A percentile compares a stretch with the other conserved stretches of the same genome.
Conservation (phyloP, 1,140 invertebrate species). For the Drosophila nikananu region DNA sequence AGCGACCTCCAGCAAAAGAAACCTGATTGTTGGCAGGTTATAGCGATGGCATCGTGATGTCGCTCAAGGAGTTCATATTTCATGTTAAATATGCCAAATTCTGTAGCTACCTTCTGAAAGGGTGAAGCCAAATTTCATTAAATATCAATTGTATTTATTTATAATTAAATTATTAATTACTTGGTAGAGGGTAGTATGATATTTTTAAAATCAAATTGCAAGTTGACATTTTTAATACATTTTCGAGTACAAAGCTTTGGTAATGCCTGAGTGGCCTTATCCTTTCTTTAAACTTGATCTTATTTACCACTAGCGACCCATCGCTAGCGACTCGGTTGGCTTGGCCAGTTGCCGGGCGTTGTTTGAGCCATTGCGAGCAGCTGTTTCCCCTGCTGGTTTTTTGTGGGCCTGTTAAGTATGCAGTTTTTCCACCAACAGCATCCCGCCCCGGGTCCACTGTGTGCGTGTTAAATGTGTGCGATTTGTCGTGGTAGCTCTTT, state of each 20-base stretch:
- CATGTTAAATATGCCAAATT: background rate
- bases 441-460: constrained; percentile 27
- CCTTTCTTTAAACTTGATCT: too few relatives aligned
- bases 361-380: constrained; percentile 71
- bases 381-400: constrained; percentile 68
- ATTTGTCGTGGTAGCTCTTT: constrained; percentile 80
- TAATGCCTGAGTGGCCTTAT: background rate
- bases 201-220: background rate
- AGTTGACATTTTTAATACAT: background rate
- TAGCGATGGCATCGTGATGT: constrained; percentile 39
- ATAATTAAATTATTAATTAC: background rate
- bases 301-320: constrained; percentile 28
- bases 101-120: too few relatives aligned
- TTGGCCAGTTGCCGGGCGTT: constrained; percentile 59
- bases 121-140: background rate
- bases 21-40: constrained; percentile 24
- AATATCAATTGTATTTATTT: background rate
- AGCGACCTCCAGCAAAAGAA: constrained; percentile 42
- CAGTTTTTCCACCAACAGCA: constrained; percentile 67
- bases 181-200: background rate
- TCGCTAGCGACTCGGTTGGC: constrained; percentile 41
- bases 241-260: background rate
- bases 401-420: constrained; percentile 78
- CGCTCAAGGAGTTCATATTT: too few relatives aligned
- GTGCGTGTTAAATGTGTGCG: constrained; percentile 79